phyloP scores from a whole-genome alignment of 2,888 invertebrate genomes.

The Sympetrum striolatum region DNA sequence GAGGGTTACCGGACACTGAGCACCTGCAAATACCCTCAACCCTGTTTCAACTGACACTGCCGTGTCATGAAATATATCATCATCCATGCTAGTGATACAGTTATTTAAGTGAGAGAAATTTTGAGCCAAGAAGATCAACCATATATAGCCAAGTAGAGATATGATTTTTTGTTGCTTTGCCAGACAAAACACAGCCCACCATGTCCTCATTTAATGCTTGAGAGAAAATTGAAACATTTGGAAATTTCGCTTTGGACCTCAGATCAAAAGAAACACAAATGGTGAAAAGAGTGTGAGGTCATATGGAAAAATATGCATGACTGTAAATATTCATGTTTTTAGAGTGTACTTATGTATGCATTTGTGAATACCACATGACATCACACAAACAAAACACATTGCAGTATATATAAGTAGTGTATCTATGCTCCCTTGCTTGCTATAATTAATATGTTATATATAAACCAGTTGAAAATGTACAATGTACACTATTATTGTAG shows the following conservation, averaged over 20 bases:
- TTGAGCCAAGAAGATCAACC: neutral
- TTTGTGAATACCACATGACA: conserved; percentile 38
- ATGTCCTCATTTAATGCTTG: neutral
- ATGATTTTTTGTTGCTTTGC: conserved; percentile 38
- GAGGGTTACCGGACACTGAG: conserved; percentile 3
- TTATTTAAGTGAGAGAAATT: conserved; percentile 28
- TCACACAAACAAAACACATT: conserved; percentile 21
- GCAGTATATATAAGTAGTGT: conserved; percentile 30
- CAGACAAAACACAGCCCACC: neutral
- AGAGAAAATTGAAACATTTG: neutral
- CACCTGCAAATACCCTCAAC: conserved; percentile 15
- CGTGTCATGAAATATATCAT: conserved; percentile 30
- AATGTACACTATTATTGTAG: conserved; percentile 41
- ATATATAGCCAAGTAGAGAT: neutral
- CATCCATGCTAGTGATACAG: conserved; percentile 41
- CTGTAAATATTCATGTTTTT: conserved; percentile 33
- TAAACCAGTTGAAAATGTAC: conserved; percentile 39
- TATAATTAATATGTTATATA: conserved; percentile 38
- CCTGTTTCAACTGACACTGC: conserved; percentile 17
- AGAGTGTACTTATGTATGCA: conserved; percentile 36
- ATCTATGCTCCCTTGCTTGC: conserved; percentile 38
- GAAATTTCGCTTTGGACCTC: conserved; percentile 15
- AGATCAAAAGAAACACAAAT: neutral
- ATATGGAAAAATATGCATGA: conserved; percentile 19
- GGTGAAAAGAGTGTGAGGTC: neutral